Evolutionary conservation across 2,888 invertebrate species (phyloP).

Genomic region (Ditylenchus weischeri): DNA sequence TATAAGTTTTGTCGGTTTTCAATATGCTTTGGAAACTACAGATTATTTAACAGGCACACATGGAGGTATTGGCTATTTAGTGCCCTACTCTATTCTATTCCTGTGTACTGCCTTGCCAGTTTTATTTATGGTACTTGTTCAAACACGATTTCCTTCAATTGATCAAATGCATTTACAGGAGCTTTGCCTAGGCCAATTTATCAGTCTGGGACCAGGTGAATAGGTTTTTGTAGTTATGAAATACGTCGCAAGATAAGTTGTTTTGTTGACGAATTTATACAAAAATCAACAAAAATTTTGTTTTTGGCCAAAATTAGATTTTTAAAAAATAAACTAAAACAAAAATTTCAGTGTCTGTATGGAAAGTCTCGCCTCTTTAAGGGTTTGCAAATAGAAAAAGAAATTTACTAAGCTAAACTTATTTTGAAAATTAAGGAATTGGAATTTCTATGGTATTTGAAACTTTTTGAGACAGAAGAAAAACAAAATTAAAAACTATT

Average conservation of each 20-base stretch:
- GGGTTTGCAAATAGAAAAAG: slow-evolving; percentile 49
- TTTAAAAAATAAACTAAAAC: too few relatives aligned
- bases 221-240: too few relatives aligned
- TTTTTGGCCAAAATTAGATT: too few relatives aligned
- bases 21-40: not conserved
- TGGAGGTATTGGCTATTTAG: slow-evolving; percentile 67
- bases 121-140: slow-evolving; percentile 69
- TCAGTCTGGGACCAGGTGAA: slow-evolving; percentile 67
- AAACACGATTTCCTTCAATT: not conserved
- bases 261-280: too few relatives aligned
- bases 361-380: slow-evolving; percentile 76
- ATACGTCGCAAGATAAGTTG: too few relatives aligned
- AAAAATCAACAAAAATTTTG: too few relatives aligned
- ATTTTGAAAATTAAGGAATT: slow-evolving; percentile 62
- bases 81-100: slow-evolving; percentile 77
- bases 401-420: not conserved
- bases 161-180: slow-evolving; percentile 60
- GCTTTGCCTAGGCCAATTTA: slow-evolving; percentile 77
- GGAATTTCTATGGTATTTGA: slow-evolving; percentile 64
- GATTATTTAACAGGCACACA: slow-evolving; percentile 23
- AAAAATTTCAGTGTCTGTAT: slow-evolving; percentile 68
- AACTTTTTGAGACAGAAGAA: not conserved
- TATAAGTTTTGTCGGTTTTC: not conserved
- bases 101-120: slow-evolving; percentile 77
- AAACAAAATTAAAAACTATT: too few relatives aligned